These are phyloP conservation scores for Stegodyphus mimosarum DNA, from an alignment of 1,140 invertebrate species.

Conservation along the genomic window DNA sequence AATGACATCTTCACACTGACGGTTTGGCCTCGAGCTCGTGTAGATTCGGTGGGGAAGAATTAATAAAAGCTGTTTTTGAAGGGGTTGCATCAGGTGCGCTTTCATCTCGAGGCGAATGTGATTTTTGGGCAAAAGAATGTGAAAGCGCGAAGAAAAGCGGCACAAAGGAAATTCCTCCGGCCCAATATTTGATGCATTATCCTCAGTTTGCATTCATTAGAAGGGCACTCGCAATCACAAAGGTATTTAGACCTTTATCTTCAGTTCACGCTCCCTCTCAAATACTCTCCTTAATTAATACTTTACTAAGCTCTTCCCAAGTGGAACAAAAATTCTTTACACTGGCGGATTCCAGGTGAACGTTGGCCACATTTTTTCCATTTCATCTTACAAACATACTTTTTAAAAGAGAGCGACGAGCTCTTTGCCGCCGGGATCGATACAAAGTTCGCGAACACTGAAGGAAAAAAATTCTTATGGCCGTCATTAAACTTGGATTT, in stretches of 20 bases:
- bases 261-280: not conserved
- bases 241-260: conserved; percentile 47
- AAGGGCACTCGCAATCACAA: conserved; percentile 9
- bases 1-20: not conserved
- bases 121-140: conserved; percentile 13
- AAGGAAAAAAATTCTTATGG: too few species aligned
- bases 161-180: conserved; percentile 36
- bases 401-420: not conserved
- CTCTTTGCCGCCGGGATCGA: too few species aligned
- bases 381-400: not conserved
- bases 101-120: conserved; percentile 14
- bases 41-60: conserved; percentile 9
- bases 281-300: conserved; percentile 26
- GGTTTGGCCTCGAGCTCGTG: not conserved
- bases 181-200: conserved; percentile 52
- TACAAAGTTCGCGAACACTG: too few species aligned
- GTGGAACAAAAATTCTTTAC: conserved; percentile 17
- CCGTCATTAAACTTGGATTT: too few species aligned
- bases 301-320: not conserved
- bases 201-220: conserved; percentile 50
- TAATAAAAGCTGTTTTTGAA: conserved; percentile 57
- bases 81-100: conserved; percentile 25
- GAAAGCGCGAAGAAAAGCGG: conserved; percentile 5
- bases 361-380: conserved; percentile 34
- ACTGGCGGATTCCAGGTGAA: not conserved